Conservation (phyloP, 2,113 vertebrate genomes). For the Garra rufa region DNA sequence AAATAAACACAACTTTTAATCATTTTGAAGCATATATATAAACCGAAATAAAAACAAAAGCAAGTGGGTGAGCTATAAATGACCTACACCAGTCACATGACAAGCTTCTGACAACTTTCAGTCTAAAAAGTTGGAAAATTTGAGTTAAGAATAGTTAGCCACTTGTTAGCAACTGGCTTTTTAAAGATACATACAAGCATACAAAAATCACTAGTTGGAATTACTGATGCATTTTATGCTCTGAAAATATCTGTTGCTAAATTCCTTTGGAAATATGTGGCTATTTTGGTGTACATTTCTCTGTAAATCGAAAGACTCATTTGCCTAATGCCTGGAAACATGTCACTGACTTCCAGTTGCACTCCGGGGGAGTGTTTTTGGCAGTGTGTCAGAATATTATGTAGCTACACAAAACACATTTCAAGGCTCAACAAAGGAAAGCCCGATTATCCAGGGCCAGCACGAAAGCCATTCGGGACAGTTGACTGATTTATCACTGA, state of each 20-base stretch:
- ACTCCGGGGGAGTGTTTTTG: background rate
- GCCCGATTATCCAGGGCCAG: background rate
- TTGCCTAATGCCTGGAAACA: background rate
- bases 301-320: background rate
- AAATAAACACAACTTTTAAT: too few species aligned
- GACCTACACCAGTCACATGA: too few species aligned
- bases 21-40: too few species aligned
- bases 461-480: too few species aligned
- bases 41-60: too few species aligned
- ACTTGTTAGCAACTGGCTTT: background rate
- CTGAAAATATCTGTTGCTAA: background rate
- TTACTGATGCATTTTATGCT: background rate
- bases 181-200: background rate
- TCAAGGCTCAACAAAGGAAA: too few species aligned
- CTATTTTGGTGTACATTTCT: background rate
- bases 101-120: background rate
- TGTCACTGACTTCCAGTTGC: background rate
- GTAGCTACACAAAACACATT: background rate
- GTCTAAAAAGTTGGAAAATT: background rate
- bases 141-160: background rate
- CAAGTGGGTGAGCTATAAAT: too few species aligned
- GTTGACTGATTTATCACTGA: too few species aligned
- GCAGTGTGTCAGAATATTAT: background rate
- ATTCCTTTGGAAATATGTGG: background rate
- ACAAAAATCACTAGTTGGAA: background rate